A percentile compares a stretch with the other conserved stretches of the same genome.
Evolutionary conservation across 2,797 vertebrate genomes (phyloP).

Genomic region (Eulemur mongoz): DNA sequence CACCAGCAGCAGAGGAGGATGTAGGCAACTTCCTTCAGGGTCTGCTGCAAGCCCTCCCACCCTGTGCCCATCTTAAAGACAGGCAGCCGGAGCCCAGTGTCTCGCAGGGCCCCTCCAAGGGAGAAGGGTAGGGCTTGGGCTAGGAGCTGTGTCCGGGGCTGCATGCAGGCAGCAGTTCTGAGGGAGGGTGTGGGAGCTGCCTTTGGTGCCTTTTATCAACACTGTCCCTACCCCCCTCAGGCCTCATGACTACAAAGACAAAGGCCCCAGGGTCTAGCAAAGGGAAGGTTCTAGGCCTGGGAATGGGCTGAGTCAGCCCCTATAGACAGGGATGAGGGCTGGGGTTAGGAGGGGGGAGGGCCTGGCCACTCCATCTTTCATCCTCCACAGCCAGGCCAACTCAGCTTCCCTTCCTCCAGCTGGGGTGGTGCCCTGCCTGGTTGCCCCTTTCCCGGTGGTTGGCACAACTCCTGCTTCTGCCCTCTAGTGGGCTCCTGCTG

Average conservation of each 20-base stretch:
- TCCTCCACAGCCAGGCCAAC: not conserved
- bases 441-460: not conserved
- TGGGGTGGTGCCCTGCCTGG: not conserved
- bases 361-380: not conserved
- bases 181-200: slow-evolving; percentile 27
- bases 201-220: slow-evolving; percentile 64
- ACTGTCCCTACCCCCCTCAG: slow-evolving; percentile 44
- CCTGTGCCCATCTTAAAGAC: slow-evolving; percentile 58
- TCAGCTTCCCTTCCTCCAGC: not conserved
- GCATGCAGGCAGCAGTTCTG: slow-evolving; percentile 33
- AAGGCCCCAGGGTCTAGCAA: slow-evolving; percentile 35
- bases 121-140: slow-evolving; percentile 85
- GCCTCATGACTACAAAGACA: slow-evolving; percentile 66
- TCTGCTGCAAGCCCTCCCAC: slow-evolving; percentile 83
- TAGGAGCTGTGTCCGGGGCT: slow-evolving; percentile 69
- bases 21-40: slow-evolving; percentile 90
- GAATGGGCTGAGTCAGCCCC: slow-evolving; percentile 67
- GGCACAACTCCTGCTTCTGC: not conserved
- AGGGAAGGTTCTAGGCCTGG: slow-evolving; percentile 1
- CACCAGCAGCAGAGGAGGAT: slow-evolving; percentile 97
- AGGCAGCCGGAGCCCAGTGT: slow-evolving; percentile 85
- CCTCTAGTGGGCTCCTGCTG: not conserved
- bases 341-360: slow-evolving; percentile 7
- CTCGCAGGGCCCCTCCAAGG: slow-evolving; percentile 69
- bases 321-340: not conserved